Evolutionary conservation across 1,140 invertebrate genomes (phyloP).

Genomic region (Probaryconus sp.): DNA sequence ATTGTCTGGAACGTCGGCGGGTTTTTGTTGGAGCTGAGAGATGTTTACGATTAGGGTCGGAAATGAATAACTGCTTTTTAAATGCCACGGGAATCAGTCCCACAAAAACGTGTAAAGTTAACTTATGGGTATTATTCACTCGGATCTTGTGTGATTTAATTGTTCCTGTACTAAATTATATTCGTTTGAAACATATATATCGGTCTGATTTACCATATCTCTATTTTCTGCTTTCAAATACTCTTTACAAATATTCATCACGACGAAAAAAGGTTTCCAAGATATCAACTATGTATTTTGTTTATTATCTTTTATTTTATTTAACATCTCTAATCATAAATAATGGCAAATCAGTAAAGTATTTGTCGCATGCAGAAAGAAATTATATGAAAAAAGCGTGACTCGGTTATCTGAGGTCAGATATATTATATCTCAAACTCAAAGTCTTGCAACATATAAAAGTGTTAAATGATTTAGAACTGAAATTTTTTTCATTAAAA

Average conservation of each 20-base stretch:
- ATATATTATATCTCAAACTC: no score
- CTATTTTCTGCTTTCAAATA: no score
- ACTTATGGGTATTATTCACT: background rate
- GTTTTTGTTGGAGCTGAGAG: slow-evolving; percentile 14
- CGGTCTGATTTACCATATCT: no score
- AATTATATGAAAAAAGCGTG: slow-evolving; percentile 35
- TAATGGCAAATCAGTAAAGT: slow-evolving; percentile 19
- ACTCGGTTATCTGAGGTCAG: slow-evolving; percentile 44
- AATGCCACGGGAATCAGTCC: background rate
- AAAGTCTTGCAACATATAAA: slow-evolving; percentile 16
- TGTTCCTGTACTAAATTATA: no score
- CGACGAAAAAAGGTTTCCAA: no score
- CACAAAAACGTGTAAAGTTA: slow-evolving; percentile 28
- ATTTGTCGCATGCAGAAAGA: slow-evolving; percentile 38
- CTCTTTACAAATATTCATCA: no score
- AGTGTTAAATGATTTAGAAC: slow-evolving; percentile 38
- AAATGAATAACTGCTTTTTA: slow-evolving; percentile 35
- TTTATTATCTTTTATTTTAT: slow-evolving; percentile 21
- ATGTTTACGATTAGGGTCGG: slow-evolving; percentile 9
- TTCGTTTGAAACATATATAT: no score
- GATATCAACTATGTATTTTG: no score
- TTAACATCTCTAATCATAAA: slow-evolving; percentile 30
- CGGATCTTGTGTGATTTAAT: no score
- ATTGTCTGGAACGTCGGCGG: slow-evolving; percentile 14
- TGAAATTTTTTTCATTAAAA: no score